A percentile compares a stretch with the other conserved stretches of the same genome.
phyloP scores from a whole-genome alignment of 2,797 vertebrate genomes.

The Hippocampus kuda region DNA sequence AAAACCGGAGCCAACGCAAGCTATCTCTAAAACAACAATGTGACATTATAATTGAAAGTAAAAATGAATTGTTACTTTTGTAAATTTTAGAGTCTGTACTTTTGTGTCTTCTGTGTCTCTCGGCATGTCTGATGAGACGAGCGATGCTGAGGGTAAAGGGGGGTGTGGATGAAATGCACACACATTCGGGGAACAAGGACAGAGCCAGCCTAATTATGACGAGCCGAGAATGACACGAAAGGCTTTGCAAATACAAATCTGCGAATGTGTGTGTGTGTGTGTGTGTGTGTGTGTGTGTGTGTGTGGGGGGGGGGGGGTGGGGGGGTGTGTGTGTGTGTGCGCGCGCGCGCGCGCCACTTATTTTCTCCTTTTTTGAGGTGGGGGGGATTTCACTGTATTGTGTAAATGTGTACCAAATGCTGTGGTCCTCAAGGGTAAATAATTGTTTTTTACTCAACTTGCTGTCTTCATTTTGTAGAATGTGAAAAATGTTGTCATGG shows the following conservation, averaged over 20 bases:
- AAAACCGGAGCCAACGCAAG: too few relatives aligned
- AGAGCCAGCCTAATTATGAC: conserved; percentile 27
- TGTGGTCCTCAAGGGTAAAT: background rate
- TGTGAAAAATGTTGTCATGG: conserved; percentile 72
- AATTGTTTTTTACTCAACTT: background rate
- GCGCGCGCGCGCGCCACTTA: too few relatives aligned
- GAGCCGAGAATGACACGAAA: conserved; percentile 28
- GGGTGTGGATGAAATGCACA: conserved; percentile 23
- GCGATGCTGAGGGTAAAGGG: conserved; percentile 13
- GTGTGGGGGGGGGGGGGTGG: too few relatives aligned
- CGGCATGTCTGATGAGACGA: background rate
- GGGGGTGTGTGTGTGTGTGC: conserved; percentile 8
- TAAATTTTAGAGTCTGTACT: too few relatives aligned
- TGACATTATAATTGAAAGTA: too few relatives aligned
- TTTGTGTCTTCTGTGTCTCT: background rate
- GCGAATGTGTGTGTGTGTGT: conserved; percentile 5
- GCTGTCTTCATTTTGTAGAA: conserved; percentile 47
- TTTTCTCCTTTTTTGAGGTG: background rate
- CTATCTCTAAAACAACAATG: too few relatives aligned
- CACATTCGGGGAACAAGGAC: conserved; percentile 23
- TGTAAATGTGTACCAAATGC: background rate
- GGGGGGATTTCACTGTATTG: background rate
- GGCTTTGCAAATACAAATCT: conserved; percentile 25
- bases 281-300: conserved; percentile 9
- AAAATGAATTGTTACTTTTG: too few relatives aligned